phyloP scores from a whole-genome alignment of 2,113 vertebrate species.

The Zootoca vivipara region DNA sequence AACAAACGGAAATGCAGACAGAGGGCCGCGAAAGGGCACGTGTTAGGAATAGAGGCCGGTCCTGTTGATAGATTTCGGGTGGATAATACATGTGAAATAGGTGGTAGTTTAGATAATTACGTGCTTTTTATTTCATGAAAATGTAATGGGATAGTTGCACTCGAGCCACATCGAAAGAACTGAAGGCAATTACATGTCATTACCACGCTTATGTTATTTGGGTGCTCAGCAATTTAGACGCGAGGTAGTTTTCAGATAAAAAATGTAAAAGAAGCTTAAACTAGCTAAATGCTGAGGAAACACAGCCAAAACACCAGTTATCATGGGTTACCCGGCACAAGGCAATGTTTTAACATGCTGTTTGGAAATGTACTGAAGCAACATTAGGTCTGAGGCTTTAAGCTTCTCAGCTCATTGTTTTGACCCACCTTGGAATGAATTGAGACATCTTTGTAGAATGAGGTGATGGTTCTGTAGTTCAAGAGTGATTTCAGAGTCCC shows the following conservation, averaged over 20 bases:
- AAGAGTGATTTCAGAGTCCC: conserved; percentile 28
- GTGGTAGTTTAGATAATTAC: conserved; percentile 71
- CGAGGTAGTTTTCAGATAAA: conserved; percentile 69
- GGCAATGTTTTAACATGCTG: conserved; percentile 62
- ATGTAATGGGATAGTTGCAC: conserved; percentile 60
- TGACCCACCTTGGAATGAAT: conserved; percentile 50
- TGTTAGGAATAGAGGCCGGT: conserved; percentile 44
- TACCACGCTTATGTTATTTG: conserved; percentile 65
- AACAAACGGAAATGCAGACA: neutral
- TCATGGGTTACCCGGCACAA: conserved; percentile 48
- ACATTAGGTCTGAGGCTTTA: conserved; percentile 53
- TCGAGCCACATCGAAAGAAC: conserved; percentile 57
- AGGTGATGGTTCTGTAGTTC: conserved; percentile 47
- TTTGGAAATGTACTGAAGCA: conserved; percentile 62
- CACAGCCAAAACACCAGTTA: neutral
- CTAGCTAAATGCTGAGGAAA: conserved; percentile 45
- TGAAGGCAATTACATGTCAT: conserved; percentile 69
- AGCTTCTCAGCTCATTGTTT: conserved; percentile 57
- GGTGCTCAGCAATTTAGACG: conserved; percentile 57
- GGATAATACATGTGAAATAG: conserved; percentile 72
- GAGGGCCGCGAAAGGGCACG: conserved; percentile 27
- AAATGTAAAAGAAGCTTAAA: conserved; percentile 62
- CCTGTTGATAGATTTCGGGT: conserved; percentile 60
- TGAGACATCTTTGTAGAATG: conserved; percentile 43
- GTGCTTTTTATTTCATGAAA: conserved; percentile 68